Base-by-base conservation (phyloP, 1,140 invertebrate genomes). In the Hyposmocoma kahamanoa region DNA sequence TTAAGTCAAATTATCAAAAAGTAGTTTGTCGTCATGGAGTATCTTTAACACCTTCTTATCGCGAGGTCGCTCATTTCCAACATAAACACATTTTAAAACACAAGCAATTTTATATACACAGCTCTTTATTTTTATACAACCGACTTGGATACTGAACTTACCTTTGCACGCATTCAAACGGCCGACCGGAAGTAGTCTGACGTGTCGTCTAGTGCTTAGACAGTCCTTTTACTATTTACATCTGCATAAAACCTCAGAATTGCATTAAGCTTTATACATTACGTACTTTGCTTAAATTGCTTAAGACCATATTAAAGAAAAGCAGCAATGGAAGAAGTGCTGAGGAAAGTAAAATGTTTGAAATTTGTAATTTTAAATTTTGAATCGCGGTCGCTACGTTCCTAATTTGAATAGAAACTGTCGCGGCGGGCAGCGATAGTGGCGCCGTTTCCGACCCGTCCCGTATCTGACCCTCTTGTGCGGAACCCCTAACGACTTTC, bases 371-470 rank as follows among this genome's bases (percentile, higher is more conserved):
- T 46, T 41, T 52, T 45, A 21, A 49, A 30, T 26, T 32, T 36
- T 11, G 18, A 42, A 39, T n/a, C 26, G 52, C 17, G 53, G 42
- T 51, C 22, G 28, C 47, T 22, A 43, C 19, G 56, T 53, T 38
- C 41, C 57, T 63, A 67, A 67, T 67, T 67, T 67, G 64, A 67
- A 67, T 67, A 67, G 64, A 63, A 63, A 67, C 57, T 58, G 60
- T 62, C 56, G 56, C 41, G 49, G 34, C 47, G 50, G 50, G 24
- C 50, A 17, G 53, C 60, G 57, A 63, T 67, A 67, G 60, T 60
- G 28, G 51, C 47, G 46, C 39, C 53, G 47, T 51, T 67, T 62
- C 63, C 60, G 57, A 53, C 56, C 47, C 53, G 54, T 56, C 53
- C 50, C 53, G 50, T 59, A 53, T 57, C 58, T 53, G 56, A 34